Conservation (phyloP, 2,797 vertebrate genomes). For the Oreortyx pictus region DNA sequence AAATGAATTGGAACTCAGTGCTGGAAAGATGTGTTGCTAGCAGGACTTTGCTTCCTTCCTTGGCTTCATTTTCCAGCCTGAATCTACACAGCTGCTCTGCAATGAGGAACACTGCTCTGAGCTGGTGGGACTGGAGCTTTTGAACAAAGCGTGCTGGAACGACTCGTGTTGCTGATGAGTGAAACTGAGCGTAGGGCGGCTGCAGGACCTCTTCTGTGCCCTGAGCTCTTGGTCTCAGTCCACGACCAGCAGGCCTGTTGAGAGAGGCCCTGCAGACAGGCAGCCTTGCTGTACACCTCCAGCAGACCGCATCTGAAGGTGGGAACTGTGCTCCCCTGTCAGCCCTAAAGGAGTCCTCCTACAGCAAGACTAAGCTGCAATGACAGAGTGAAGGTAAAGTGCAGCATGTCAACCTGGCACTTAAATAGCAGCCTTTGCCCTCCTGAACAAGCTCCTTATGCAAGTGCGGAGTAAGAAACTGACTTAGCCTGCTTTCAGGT, state of each 20-base stretch:
- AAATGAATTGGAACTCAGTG: not conserved
- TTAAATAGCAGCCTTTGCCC: not conserved
- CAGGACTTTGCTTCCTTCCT: not conserved
- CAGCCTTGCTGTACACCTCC: fast-evolving
- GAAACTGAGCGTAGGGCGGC: fast-evolving
- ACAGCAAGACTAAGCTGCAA: not conserved
- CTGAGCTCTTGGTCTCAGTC: fast-evolving
- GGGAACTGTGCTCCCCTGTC: not conserved
- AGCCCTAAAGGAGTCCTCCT: not conserved
- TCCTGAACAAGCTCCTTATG: not conserved
- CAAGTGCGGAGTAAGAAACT: not conserved
- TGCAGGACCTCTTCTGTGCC: fast-evolving
- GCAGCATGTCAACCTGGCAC: fast-evolving
- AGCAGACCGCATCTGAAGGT: not conserved
- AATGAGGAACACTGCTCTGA: not conserved
- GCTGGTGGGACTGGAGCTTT: not conserved
- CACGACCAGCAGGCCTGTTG: not conserved
- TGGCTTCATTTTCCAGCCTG: not conserved
- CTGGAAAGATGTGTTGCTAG: not conserved
- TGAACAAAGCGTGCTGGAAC: not conserved
- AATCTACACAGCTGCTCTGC: not conserved
- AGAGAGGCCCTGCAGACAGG: not conserved
- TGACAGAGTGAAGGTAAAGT: not conserved
- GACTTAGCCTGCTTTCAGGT: not conserved
- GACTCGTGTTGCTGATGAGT: fast-evolving